phyloP scores from a whole-genome alignment of 2,888 invertebrate genomes.

The Drosophila greeni region DNA sequence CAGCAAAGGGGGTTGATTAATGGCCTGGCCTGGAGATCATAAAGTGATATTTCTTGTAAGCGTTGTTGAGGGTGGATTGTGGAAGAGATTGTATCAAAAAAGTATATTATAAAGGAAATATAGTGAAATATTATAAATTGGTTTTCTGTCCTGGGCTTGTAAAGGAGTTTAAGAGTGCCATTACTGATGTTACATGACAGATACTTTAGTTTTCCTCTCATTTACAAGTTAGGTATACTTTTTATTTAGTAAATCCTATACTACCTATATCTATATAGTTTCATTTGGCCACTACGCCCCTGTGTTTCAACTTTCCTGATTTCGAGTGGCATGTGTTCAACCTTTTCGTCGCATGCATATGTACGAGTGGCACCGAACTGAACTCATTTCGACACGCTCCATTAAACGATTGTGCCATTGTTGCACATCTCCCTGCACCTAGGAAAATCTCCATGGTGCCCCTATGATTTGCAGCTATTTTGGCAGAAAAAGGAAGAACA shows the following conservation, averaged over 20 bases:
- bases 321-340: slow-evolving; percentile 42
- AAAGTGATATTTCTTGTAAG: slow-evolving; percentile 25
- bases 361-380: slow-evolving; percentile 18
- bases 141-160: no score
- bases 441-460: slow-evolving; percentile 12
- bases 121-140: background rate
- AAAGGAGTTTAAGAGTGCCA: background rate
- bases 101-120: background rate
- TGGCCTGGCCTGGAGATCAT: slow-evolving; percentile 23
- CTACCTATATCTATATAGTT: background rate
- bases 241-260: background rate
- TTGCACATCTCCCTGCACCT: slow-evolving; percentile 49
- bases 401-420: slow-evolving; percentile 71
- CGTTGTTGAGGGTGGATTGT: slow-evolving; percentile 7
- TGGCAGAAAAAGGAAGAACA: slow-evolving; percentile 54
- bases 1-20: slow-evolving; percentile 28
- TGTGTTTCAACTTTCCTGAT: slow-evolving; percentile 3
- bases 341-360: slow-evolving; percentile 48
- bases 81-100: slow-evolving; percentile 4
- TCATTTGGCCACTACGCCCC: slow-evolving; percentile 7
- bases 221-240: no score
- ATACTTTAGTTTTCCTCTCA: background rate
- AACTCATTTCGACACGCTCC: slow-evolving; percentile 65
- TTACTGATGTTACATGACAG: background rate
- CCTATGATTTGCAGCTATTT: slow-evolving; percentile 51